Conservation (phyloP, 2,113 vertebrate species). For the Thymallus thymallus region DNA sequence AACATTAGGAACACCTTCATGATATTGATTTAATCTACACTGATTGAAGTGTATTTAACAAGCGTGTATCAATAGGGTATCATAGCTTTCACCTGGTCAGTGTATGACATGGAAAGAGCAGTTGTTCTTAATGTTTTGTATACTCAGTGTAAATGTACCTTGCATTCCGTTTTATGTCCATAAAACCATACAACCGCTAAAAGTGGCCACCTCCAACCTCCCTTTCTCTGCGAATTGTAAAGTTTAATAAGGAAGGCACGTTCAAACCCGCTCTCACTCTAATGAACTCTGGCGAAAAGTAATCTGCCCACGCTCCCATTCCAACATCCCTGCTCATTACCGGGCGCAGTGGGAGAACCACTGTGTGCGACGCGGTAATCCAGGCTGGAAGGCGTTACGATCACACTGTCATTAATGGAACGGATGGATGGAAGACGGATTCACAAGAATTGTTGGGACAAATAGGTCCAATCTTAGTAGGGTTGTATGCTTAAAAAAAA, state of each 20-base stretch:
- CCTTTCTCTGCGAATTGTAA: slow-evolving; percentile 2
- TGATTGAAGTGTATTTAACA: too few relatives aligned
- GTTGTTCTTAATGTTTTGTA: too few relatives aligned
- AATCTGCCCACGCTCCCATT: slow-evolving; percentile 18
- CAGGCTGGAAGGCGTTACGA: slow-evolving; percentile 1
- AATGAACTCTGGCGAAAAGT: slow-evolving; percentile 25
- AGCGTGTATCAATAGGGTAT: too few relatives aligned
- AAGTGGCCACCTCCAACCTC: background rate
- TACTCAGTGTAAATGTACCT: background rate
- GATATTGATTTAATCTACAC: background rate
- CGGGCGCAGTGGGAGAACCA: background rate
- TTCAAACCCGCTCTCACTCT: slow-evolving; percentile 23
- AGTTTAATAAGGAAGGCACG: slow-evolving; percentile 32
- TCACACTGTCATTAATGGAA: slow-evolving; percentile 9
- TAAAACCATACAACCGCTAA: background rate
- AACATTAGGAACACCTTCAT: background rate
- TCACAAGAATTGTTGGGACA: too few relatives aligned
- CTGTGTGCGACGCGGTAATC: slow-evolving; percentile 3
- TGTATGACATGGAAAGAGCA: too few relatives aligned
- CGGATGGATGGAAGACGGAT: background rate
- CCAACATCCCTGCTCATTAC: slow-evolving; percentile 28
- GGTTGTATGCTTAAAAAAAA: background rate
- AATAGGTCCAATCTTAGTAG: too few relatives aligned
- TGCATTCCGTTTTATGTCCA: background rate
- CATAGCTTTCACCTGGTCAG: too few relatives aligned